A percentile compares a stretch with the other conserved stretches of the same genome.
These are phyloP conservation scores for Galemys pyrenaicus DNA, from an alignment of 2,113 vertebrate species.

Conservation along the genomic window DNA sequence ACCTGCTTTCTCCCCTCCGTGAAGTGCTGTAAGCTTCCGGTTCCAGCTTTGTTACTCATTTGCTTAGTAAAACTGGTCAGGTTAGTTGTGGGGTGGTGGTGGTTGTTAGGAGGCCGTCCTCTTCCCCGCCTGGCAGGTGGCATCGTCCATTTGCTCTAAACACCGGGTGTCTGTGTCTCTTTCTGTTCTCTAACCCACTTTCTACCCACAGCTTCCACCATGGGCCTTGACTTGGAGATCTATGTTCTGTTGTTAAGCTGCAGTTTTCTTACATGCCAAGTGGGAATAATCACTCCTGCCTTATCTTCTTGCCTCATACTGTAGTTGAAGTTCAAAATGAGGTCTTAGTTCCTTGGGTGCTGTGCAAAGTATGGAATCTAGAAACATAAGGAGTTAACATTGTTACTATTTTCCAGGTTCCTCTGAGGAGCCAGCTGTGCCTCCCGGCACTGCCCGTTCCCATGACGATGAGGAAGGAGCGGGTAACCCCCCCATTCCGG, in stretches of 20 bases:
- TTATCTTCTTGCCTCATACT: constrained; percentile 42
- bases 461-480: constrained; percentile 65
- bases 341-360: constrained; percentile 28
- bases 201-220: neutral
- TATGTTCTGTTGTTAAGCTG: neutral
- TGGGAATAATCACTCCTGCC: constrained; percentile 31
- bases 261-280: constrained; percentile 34
- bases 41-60: constrained; percentile 65
- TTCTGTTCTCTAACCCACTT: constrained; percentile 12
- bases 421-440: constrained; percentile 65
- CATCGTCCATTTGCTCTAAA: constrained; percentile 50
- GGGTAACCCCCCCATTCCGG: constrained; percentile 38
- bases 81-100: constrained; percentile 41
- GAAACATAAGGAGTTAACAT: constrained; percentile 67
- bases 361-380: constrained; percentile 36
- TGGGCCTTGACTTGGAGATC: constrained; percentile 10
- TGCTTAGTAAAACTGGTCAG: constrained; percentile 53
- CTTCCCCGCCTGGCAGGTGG: neutral
- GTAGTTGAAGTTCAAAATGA: constrained; percentile 53
- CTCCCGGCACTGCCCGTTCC: constrained; percentile 41
- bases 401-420: constrained; percentile 77
- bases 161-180: neutral
- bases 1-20: constrained; percentile 46
- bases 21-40: constrained; percentile 58
- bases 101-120: neutral